Percentiles rank a stretch among this genome's conserved stretches.
Conservation (phyloP, 2,888 invertebrate genomes). For the Xiphydria camelus region DNA sequence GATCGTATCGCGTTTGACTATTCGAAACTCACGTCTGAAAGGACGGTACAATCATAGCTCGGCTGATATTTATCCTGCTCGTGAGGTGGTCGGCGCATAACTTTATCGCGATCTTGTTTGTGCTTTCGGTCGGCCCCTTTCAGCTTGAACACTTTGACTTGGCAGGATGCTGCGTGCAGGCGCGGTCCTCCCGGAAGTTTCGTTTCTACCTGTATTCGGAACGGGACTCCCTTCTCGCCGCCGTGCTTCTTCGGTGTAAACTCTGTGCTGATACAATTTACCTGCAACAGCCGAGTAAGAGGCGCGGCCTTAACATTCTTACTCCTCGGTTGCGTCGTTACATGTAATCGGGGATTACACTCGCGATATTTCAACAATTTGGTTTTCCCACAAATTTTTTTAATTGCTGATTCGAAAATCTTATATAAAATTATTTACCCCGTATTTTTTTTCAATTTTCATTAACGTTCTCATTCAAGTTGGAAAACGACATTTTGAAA, state of each 20-base stretch:
- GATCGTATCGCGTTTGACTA: no score
- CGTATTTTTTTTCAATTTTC: no score
- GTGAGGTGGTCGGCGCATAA: constrained; percentile 78
- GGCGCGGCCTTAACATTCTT: no score
- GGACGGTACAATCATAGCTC: constrained; percentile 92
- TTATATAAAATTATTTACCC: no score
- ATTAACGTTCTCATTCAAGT: no score
- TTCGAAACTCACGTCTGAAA: constrained; percentile 74
- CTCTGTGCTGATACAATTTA: constrained; percentile 96
- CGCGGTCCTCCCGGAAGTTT: constrained; percentile 68
- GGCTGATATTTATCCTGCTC: constrained; percentile 94
- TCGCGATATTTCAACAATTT: no score
- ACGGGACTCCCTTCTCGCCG: constrained; percentile 97
- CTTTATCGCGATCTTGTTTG: constrained; percentile 94
- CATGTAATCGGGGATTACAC: no score
- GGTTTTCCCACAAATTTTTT: no score
- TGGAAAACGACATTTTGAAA: no score
- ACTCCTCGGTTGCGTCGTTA: no score
- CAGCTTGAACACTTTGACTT: constrained; percentile 91
- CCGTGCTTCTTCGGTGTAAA: constrained; percentile 98
- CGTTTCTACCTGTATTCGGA: constrained; percentile 93
- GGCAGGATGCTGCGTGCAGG: constrained; percentile 94
- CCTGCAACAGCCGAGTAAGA: constrained; percentile 59
- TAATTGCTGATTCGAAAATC: no score
- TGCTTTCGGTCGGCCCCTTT: constrained; percentile 97